Evolutionary conservation across 2,888 invertebrate species (phyloP).

Genomic region (Macrophya alboannulata): DNA sequence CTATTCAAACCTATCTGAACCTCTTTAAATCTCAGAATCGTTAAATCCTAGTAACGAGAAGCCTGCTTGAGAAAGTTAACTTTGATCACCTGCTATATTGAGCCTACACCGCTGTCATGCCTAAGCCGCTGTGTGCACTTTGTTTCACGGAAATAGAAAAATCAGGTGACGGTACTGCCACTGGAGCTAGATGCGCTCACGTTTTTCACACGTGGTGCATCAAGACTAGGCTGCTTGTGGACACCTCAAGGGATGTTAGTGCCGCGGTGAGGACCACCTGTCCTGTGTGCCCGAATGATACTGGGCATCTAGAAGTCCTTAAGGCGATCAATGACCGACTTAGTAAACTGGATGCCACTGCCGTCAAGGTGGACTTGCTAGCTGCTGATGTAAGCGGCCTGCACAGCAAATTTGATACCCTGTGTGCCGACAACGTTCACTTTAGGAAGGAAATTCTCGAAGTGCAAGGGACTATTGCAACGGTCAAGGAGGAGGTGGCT

Average conservation of each 20-base stretch:
- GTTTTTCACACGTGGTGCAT: background rate
- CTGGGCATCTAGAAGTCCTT: background rate
- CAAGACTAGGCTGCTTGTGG: background rate
- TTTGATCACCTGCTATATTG: no score
- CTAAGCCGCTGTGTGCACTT: no score
- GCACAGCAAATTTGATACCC: background rate
- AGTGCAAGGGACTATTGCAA: background rate
- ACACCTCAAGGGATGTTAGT: background rate
- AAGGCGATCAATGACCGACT: background rate
- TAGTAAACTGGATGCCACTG: background rate
- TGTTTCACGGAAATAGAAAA: background rate
- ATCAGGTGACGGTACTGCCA: background rate
- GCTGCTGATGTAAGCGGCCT: background rate
- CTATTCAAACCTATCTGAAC: no score
- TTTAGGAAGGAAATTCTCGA: background rate
- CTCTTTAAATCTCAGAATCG: no score
- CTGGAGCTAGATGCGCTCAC: background rate
- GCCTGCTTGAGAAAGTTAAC: no score
- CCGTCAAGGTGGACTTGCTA: background rate
- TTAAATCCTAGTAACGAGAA: no score
- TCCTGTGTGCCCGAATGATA: background rate
- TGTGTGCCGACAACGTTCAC: background rate
- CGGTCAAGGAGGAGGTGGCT: background rate
- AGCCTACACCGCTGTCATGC: no score
- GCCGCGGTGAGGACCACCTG: background rate